Conservation (phyloP, 2,113 vertebrate species). For the Electrona antarctica region DNA sequence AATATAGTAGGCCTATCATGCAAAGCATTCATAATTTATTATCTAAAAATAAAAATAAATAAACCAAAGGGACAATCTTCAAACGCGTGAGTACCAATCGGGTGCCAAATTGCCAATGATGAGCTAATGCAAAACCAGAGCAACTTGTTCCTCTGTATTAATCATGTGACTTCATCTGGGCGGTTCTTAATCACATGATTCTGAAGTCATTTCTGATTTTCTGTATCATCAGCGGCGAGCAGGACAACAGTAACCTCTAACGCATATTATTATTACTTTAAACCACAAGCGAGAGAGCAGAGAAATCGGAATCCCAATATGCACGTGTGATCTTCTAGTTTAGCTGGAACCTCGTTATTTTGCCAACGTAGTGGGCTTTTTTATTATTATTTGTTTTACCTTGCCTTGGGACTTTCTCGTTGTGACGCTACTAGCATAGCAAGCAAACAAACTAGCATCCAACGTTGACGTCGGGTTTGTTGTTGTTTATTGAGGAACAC, state of each 20-base stretch:
- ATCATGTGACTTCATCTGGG: slow-evolving; percentile 62
- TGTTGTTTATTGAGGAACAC: slow-evolving; percentile 15
- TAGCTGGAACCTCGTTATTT: no score
- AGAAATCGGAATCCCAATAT: no score
- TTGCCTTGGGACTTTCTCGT: not conserved
- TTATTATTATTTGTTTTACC: no score
- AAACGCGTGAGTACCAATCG: no score
- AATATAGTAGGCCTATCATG: no score
- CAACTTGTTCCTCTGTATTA: not conserved
- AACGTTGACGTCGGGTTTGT: slow-evolving; percentile 14
- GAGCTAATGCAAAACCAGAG: no score
- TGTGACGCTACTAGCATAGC: slow-evolving; percentile 37
- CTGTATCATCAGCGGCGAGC: not conserved
- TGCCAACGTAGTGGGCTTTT: no score
- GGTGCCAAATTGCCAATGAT: no score
- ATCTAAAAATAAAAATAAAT: no score
- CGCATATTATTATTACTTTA: not conserved
- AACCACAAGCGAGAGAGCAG: not conserved
- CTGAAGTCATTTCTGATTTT: slow-evolving; percentile 15
- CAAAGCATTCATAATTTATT: no score
- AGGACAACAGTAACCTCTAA: not conserved
- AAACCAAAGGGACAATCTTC: no score
- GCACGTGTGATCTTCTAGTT: no score
- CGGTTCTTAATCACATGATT: slow-evolving; percentile 66
- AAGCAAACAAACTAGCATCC: slow-evolving; percentile 7